These are phyloP conservation scores for Nasonovia ribisnigri DNA, from an alignment of 2,888 invertebrate species.

Conservation along the genomic window DNA sequence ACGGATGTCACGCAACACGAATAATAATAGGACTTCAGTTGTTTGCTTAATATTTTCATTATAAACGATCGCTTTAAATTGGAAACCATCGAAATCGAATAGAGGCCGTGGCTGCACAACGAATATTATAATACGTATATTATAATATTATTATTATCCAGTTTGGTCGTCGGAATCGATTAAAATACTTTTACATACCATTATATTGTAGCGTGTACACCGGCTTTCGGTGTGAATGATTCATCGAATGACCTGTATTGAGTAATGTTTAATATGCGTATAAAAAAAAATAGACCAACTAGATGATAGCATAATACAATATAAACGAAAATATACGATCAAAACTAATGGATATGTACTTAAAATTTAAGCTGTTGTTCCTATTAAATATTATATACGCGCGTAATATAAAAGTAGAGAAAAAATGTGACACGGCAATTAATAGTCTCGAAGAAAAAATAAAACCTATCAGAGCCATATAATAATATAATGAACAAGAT, in stretches of 20 bases:
- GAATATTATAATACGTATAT: neutral
- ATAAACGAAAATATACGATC: neutral
- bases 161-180: neutral
- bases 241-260: neutral
- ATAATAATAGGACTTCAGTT: constrained; percentile 7
- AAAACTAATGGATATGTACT: constrained; percentile 13
- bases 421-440: neutral
- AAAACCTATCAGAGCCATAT: neutral
- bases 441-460: neutral
- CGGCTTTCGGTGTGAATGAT: neutral
- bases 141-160: neutral
- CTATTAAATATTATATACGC: neutral
- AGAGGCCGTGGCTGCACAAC: neutral
- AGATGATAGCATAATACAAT: neutral
- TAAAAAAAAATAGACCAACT: neutral
- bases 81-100: neutral
- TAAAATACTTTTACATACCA: neutral
- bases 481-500: neutral
- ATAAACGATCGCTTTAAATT: neutral
- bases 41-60: neutral
- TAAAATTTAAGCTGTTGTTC: neutral
- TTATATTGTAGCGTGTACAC: neutral
- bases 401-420: neutral
- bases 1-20: constrained; percentile 2
- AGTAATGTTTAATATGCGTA: neutral